Evolutionary conservation across 2,888 invertebrate genomes (phyloP), one percentile per base, ranked within the genome.

Genomic region (Acronicta leporina): DNA sequence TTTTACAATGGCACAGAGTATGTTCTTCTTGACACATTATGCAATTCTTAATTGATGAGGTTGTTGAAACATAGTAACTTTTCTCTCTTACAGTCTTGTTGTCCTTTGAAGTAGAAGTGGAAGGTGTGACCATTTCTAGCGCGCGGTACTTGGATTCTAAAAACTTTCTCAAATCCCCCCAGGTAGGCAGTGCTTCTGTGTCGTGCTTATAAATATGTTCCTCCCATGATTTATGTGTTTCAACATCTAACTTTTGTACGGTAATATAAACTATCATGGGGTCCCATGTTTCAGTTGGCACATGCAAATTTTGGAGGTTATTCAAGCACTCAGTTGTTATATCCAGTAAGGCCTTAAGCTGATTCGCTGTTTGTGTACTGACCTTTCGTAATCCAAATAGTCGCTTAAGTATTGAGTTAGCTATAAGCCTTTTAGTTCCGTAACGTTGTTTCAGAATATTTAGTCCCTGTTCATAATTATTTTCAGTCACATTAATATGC

Each of bases 391-490:
- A 42, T 27, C 1, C 41, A 33, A 42, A 30, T 42, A 51, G 27
- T 27, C 25, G 25, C 14, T 51, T 13, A 9, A 51, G 41, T 15
- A 51, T 14, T 11, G 50, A 51, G 11, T 51, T 30, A 35, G 20
- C 38, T 14, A 52, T 52, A 10, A 44, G 33, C 13, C 52, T 15
- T 44, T 52, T 52, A 15, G 44, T 52, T 20, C 52, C 44, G 43
- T 35, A 52, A 14, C 52, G 33, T 16, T 33, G 14, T 0, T 25
- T 25, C 40, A 49, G 49, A 11, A 25, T 27, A 10, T 49, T 49
- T 38, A 35, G 38, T 25, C 40, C 49, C 25, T 49, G 49, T 49
- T 49, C 49, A 49, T 49, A 49, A 41, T 49, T 49, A 49, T 6
- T 9, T 5, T 41, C 49, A 4, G 49, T 49, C n/a, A 49, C n/a